Evolutionary conservation across 1,140 invertebrate species (phyloP).

Genomic region (Lycorma delicatula): DNA sequence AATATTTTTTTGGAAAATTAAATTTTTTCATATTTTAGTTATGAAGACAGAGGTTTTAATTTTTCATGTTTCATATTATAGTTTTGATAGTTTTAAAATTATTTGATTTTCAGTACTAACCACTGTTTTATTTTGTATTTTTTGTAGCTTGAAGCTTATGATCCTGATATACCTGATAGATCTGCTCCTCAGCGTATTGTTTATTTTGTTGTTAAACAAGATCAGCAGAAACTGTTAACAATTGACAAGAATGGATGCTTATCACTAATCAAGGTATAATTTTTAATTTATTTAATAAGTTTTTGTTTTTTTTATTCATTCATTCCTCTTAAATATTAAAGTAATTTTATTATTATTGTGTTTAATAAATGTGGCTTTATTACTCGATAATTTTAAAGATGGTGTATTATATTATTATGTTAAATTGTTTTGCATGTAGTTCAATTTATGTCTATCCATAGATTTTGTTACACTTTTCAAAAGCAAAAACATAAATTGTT

Average conservation of each 20-base stretch:
- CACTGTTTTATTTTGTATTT: too few species aligned
- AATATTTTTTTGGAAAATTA: too few species aligned
- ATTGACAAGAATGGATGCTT: conserved; percentile 69
- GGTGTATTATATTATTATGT: too few species aligned
- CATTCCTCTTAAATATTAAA: neutral
- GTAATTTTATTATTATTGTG: too few species aligned
- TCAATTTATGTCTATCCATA: too few species aligned
- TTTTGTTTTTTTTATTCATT: neutral
- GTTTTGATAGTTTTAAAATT: neutral
- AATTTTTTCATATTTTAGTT: too few species aligned
- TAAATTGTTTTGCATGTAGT: too few species aligned
- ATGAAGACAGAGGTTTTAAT: neutral
- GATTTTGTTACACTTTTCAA: too few species aligned
- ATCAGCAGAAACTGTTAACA: conserved; percentile 55
- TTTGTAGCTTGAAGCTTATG: conserved; percentile 60
- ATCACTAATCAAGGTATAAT: conserved; percentile 50
- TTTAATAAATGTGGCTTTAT: too few species aligned
- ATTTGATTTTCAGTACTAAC: neutral
- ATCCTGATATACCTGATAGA: conserved; percentile 72
- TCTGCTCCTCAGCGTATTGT: conserved; percentile 64
- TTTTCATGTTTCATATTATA: too few species aligned
- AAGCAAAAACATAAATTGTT: too few species aligned
- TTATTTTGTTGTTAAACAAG: conserved; percentile 56
- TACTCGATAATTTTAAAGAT: too few species aligned
- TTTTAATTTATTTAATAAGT: neutral